These are phyloP conservation scores for Danionella dracula DNA, from an alignment of 2,797 vertebrate genomes.

Conservation along the genomic window DNA sequence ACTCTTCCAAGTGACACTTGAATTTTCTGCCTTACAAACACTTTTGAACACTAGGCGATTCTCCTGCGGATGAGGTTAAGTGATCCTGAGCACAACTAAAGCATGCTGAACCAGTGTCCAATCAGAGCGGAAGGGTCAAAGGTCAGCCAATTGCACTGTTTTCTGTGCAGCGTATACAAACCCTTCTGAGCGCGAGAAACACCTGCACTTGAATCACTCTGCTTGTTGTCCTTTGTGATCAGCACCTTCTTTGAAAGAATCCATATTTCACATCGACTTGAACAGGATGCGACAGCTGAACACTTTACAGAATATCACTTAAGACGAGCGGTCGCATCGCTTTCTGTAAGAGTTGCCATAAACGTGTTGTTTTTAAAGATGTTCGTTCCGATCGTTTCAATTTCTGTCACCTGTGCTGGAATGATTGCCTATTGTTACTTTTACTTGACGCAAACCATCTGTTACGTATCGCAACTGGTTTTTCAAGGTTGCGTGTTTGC, in stretches of 20 bases:
- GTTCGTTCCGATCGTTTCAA: conserved; percentile 40
- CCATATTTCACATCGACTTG: conserved; percentile 51
- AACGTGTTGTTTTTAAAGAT: conserved; percentile 38
- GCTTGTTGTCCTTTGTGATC: conserved; percentile 29
- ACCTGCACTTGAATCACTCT: conserved; percentile 59
- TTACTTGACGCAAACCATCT: conserved; percentile 12
- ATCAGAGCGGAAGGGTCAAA: conserved; percentile 8
- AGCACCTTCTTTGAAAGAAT: conserved; percentile 37
- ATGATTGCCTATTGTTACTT: conserved; percentile 40
- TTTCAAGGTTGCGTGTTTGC: background rate
- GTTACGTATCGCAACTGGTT: conserved; percentile 22
- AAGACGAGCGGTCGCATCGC: conserved; percentile 48
- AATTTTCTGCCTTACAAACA: conserved; percentile 47
- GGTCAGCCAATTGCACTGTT: background rate
- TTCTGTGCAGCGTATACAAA: background rate
- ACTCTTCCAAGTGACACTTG: conserved; percentile 64
- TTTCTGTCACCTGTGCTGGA: conserved; percentile 51
- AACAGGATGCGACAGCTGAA: conserved; percentile 49
- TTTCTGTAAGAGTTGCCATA: conserved; percentile 29
- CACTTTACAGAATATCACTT: conserved; percentile 50
- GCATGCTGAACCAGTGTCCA: background rate
- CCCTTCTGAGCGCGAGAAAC: background rate
- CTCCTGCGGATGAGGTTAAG: conserved; percentile 6
- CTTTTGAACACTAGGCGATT: conserved; percentile 5
- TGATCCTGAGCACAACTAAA: conserved; percentile 36